Base-by-base conservation (phyloP, 2,797 vertebrate species). In the Scarus forsteni region DNA sequence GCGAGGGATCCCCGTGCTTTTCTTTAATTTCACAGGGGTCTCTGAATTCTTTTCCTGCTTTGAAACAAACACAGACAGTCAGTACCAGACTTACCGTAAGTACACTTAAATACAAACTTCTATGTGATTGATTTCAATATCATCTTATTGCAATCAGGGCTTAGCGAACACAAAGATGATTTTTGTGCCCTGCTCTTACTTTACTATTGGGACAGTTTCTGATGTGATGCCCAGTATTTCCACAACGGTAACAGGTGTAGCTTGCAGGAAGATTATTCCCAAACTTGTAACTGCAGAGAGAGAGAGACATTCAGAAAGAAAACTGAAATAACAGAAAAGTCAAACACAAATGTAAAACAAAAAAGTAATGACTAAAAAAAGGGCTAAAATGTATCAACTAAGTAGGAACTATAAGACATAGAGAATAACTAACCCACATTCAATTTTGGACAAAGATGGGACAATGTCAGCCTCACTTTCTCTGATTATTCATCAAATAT, bases 1-100 rank as follows among this genome's bases (percentile, higher is more conserved):
- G 5, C 96, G 95, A 45, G 98, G 98, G 85, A 99, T 99, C 36
- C 98, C 98, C 3, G 98, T 97, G 88, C 98, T 99, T 85, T 98
- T 99, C 91, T 97, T 98, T 70, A 99, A 97, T 84, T 94, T 95
- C 73, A 95, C 92, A 65, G 95, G 93, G 46, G 95, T 93, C 85
- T 99, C 97, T 14, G 94, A 95, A 72, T 92, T 96, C 93, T 98
- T 98, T 88, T 99, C 98, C 96, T 98, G 91, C 82, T 75, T 73
- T 68, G 51, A 73, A 74, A 77, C 18, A 72, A 6, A 44, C 13
- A 44, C 48, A 59, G 27, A 27, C 27, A 27, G 2, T 27, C 27
- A 27, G 27, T 27, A 4, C 27, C 4, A 4, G 27, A 4, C 2
- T 27, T 27, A 27, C 27, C 35, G 62, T 14, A 39, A 13, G 3